Conservation (phyloP, 2,888 invertebrate species). For the Eudasyphora cyanicolor region DNA sequence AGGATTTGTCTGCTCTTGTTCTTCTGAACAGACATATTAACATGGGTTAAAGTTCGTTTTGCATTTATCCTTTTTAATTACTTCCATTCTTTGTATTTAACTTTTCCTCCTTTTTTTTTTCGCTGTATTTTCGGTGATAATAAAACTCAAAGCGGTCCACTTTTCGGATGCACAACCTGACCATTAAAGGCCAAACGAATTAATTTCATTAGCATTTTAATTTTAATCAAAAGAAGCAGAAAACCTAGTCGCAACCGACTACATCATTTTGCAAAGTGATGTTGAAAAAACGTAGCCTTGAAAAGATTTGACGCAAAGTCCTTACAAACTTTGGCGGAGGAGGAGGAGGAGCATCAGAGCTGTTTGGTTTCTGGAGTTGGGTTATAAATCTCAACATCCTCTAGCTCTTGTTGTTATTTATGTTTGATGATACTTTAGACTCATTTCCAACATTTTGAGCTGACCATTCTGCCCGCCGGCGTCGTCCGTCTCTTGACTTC, state of each 20-base stretch:
- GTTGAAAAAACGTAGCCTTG: background rate
- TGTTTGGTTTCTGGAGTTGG: background rate
- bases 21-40: background rate
- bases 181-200: slow-evolving; percentile 22
- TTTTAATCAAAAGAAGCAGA: background rate
- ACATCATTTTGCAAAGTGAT: background rate
- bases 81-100: background rate
- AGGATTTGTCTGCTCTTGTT: background rate
- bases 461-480: background rate
- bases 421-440: slow-evolving; percentile 24
- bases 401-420: slow-evolving; percentile 34
- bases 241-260: background rate
- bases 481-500: background rate
- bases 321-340: background rate
- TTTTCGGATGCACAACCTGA: background rate
- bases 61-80: slow-evolving; percentile 1
- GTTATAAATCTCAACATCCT: background rate
- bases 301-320: background rate
- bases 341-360: background rate
- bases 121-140: slow-evolving; percentile 14
- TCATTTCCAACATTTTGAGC: slow-evolving; percentile 13
- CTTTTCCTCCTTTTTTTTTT: background rate
- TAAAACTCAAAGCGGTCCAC: background rate
- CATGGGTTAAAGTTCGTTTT: slow-evolving; percentile 20
- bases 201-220: slow-evolving; percentile 24